Percentiles rank a stretch among this genome's conserved stretches.
These are phyloP conservation scores for Timema cristinae DNA, from an alignment of 2,888 invertebrate species.

Conservation along the genomic window DNA sequence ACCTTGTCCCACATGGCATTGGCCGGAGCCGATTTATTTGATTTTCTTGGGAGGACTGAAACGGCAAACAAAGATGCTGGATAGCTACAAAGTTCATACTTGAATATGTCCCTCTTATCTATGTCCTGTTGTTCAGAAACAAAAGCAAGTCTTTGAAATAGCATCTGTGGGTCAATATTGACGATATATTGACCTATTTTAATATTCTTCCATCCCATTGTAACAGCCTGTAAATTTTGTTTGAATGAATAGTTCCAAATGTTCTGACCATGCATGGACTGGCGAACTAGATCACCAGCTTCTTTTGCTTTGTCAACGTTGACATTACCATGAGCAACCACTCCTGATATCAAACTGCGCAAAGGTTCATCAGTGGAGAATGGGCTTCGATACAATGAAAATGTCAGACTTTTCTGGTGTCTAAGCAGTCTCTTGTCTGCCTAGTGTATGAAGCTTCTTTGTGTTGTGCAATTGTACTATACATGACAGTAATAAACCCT, in stretches of 20 bases:
- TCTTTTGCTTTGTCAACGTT: constrained; percentile 6
- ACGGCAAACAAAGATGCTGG: constrained; percentile 1
- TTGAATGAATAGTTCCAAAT: too few species aligned
- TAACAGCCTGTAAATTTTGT: too few species aligned
- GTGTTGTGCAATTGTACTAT: too few species aligned
- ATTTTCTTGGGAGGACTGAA: background rate
- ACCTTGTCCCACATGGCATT: too few species aligned
- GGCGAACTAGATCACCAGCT: background rate
- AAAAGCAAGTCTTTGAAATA: background rate
- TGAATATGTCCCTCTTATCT: background rate
- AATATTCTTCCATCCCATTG: too few species aligned
- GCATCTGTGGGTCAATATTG: too few species aligned
- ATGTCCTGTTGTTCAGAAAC: background rate
- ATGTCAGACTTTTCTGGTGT: too few species aligned
- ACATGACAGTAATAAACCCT: too few species aligned
- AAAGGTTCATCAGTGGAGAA: background rate
- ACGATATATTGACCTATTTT: too few species aligned
- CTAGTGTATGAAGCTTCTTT: too few species aligned
- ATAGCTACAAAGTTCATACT: constrained; percentile 3
- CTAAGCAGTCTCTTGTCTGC: too few species aligned
- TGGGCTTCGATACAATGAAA: constrained; percentile 1
- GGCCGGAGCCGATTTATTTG: too few species aligned
- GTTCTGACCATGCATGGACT: background rate
- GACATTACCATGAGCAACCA: background rate
- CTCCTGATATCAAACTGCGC: constrained; percentile 4